These are phyloP conservation scores for Darevskia nairensis DNA, from an alignment of 2,797 vertebrate genomes.

Conservation along the genomic window DNA sequence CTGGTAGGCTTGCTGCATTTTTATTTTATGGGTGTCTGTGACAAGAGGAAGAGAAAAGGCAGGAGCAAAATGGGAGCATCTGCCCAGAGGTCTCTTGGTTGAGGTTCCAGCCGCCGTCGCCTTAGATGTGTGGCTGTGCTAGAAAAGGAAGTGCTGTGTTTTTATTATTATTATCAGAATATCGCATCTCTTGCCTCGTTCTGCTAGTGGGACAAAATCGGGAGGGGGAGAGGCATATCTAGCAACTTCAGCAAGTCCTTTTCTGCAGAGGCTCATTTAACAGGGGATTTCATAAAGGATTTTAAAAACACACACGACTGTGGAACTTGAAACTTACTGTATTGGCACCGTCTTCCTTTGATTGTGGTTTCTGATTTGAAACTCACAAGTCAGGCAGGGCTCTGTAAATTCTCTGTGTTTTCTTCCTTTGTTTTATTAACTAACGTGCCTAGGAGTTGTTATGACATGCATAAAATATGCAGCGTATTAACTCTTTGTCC, in stretches of 20 bases:
- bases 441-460: background rate
- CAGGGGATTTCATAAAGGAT: constrained; percentile 75
- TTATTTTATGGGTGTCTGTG: constrained; percentile 55
- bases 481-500: background rate
- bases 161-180: constrained; percentile 76
- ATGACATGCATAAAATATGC: background rate
- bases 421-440: background rate
- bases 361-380: constrained; percentile 48
- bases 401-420: background rate
- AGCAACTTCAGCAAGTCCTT: constrained; percentile 73
- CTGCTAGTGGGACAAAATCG: constrained; percentile 73
- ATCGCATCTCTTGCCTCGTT: constrained; percentile 80
- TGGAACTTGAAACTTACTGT: constrained; percentile 15
- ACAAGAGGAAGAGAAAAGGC: constrained; percentile 61
- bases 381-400: constrained; percentile 1
- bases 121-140: constrained; percentile 74
- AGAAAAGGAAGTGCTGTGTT: constrained; percentile 84
- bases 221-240: constrained; percentile 70
- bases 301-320: constrained; percentile 40
- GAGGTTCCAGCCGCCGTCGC: constrained; percentile 75
- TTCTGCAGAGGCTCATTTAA: constrained; percentile 69
- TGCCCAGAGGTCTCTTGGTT: constrained; percentile 46
- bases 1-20: constrained; percentile 55
- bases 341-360: constrained; percentile 40
- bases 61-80: constrained; percentile 72